Evolutionary conservation across 2,113 vertebrate species (phyloP).

Genomic region (Tachycineta bicolor): DNA sequence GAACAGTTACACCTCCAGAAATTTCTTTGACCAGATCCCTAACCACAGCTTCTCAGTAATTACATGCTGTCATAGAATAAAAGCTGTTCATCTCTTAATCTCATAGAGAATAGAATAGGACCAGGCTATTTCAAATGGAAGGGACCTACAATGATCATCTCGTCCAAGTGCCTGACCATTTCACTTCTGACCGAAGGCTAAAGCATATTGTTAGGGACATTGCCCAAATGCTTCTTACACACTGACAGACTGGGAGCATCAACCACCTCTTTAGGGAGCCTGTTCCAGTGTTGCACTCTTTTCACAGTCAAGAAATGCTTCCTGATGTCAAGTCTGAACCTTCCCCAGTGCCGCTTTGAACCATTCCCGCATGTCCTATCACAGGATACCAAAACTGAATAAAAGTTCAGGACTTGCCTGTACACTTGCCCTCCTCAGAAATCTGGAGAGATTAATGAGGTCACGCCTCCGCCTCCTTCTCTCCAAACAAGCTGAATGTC

Average conservation of each 20-base stretch:
- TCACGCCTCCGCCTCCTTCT: background rate
- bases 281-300: background rate
- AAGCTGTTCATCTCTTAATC: background rate
- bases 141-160: accelerated
- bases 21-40: background rate
- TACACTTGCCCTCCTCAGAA: background rate
- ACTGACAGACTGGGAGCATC: background rate
- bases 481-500: background rate
- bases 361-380: background rate
- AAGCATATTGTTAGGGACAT: background rate
- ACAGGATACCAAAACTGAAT: background rate
- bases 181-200: background rate
- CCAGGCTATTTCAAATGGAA: background rate
- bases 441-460: background rate
- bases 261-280: background rate
- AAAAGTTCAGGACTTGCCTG: background rate
- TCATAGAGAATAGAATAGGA: background rate
- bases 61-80: background rate
- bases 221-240: background rate
- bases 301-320: background rate
- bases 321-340: background rate
- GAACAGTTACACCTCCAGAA: background rate
- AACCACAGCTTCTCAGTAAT: background rate
- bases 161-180: background rate
- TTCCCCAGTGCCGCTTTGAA: background rate